Base-by-base conservation (phyloP, 2,113 vertebrate genomes). In the Chaenocephalus aceratus region DNA sequence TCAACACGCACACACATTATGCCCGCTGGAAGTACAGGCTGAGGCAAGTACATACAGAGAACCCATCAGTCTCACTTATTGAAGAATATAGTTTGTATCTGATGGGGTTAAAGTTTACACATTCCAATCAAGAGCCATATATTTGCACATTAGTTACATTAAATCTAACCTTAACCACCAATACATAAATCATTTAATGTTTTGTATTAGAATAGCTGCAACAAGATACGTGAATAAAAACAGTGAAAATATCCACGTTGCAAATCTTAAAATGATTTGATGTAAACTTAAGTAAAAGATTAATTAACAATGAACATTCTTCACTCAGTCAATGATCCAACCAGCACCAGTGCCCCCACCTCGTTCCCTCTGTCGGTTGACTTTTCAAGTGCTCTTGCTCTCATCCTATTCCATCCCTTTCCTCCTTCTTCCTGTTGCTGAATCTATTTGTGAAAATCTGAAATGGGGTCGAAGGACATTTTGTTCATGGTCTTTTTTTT, bases 401-500 rank as follows among this genome's bases (percentile, higher is more conserved):
- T 88, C 94, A 95, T 94, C 80, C 84, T 87, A 77, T 85, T 89
- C 83, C 88, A 92, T 91, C 77, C 71, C 79, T 79, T 60, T 80
- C 75, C 77, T 48, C 78, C 86, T 62, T 78, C 84, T 77, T 91
- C 67, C 72, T 89, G 73, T 84, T 65, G 89, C 92, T 90, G 90
- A 90, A 91, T 95, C 92, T 95, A 88, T 94, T 92, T 94, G 89
- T 94, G 79, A 89, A 91, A 83, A 88, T 85, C 81, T 86, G 79
- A 84, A 89, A 79, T 78, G 82, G 82, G 83, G 87, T 88, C 21
- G 62, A 86, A 83, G 82, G 89, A 92, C 88, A 82, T 76, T 72
- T 80, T 73, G 74, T 87, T 87, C 75, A 68, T 62, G 65, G 80
- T 86, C 63, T 90, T 85, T 79, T 30, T 75, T 77, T 80, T 78